Evolutionary conservation across 2,113 vertebrate species (phyloP), one percentile per base, ranked within the genome.

Genomic region (Nerophis ophidion): DNA sequence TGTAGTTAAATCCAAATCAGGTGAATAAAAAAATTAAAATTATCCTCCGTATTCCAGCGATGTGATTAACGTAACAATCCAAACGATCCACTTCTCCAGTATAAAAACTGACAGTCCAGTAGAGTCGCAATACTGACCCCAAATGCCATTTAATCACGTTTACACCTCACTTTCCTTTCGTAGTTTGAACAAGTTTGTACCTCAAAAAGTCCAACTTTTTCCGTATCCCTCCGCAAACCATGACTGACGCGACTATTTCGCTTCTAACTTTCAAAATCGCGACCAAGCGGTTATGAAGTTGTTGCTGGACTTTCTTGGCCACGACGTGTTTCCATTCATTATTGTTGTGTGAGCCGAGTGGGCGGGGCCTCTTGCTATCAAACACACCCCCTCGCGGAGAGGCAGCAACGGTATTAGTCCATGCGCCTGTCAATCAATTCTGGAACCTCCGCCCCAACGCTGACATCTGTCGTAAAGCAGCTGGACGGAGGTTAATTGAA

Each of bases 301-400:
- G 66, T 70, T 65, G 60, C 80, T 80, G 63, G 81, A 81, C 73
- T 86, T 84, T 86, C 69, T 84, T 83, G 84, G 71, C 86, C 76
- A 33, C 83, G 79, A 76, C 61, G 76, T 58, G 65, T 81, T 85
- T 89, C 87, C 86, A 89, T 89, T 90, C 86, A 90, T 89, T 88
- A 84, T 76, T 87, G 82, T 83, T 83, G 80, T 83, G 72, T 72
- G 81, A 77, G 84, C 65, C 79, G 72, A 80, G 64, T 38, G 66
- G 70, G 75, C 68, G 62, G 74, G 68, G 48, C 73, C 75, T 74
- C 60, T 47, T 9, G 26, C 14, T 49, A 8, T 13, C 19, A 49
- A 35, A 42, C 16, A 56, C 83, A 48, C 87, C 88, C 68, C 57
- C 14, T 10, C 3, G 4, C 9, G 4, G 26, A 36, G n/a, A 36